Conservation (phyloP, 2,888 invertebrate genomes). For the Drosophila formosana region DNA sequence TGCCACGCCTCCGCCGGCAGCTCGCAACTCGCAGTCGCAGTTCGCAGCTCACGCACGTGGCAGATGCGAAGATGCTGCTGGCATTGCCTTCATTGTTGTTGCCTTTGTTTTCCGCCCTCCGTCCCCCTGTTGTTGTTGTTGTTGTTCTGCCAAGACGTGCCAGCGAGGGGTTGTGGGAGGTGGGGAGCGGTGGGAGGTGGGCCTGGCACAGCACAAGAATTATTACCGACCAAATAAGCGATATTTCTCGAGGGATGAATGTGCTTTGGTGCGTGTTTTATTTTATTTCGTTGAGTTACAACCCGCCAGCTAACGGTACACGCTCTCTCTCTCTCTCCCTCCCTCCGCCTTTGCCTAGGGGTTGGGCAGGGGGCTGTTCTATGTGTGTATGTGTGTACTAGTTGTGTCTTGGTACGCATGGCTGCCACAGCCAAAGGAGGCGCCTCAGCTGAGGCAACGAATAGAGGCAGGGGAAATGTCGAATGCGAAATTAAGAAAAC, state of each 20-base stretch:
- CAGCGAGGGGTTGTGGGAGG: constrained; percentile 9
- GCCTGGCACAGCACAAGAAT: constrained; percentile 76
- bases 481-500: constrained; percentile 83
- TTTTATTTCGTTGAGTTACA: constrained; percentile 84
- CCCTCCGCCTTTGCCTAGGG: constrained; percentile 47
- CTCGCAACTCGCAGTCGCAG: background rate
- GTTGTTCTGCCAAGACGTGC: constrained; percentile 54
- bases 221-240: constrained; percentile 84
- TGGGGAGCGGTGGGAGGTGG: constrained; percentile 30
- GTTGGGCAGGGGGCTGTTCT: constrained; percentile 34
- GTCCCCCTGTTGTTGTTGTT: constrained; percentile 32
- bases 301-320: constrained; percentile 74
- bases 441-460: constrained; percentile 37
- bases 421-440: constrained; percentile 61
- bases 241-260: constrained; percentile 85
- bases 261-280: constrained; percentile 85
- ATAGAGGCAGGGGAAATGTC: constrained; percentile 76
- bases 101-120: constrained; percentile 50
- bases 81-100: constrained; percentile 47
- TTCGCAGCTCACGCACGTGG: constrained; percentile 70
- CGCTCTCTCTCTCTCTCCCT: constrained; percentile 27
- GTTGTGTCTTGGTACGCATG: constrained; percentile 68
- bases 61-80: constrained; percentile 63
- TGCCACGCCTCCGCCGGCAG: constrained; percentile 42
- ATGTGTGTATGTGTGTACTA: constrained; percentile 37